Percentiles rank a stretch among this genome's conserved stretches.
Conservation (phyloP, 37 sponge, comb jelly and placozoan species). For the Beroe ovata region DNA sequence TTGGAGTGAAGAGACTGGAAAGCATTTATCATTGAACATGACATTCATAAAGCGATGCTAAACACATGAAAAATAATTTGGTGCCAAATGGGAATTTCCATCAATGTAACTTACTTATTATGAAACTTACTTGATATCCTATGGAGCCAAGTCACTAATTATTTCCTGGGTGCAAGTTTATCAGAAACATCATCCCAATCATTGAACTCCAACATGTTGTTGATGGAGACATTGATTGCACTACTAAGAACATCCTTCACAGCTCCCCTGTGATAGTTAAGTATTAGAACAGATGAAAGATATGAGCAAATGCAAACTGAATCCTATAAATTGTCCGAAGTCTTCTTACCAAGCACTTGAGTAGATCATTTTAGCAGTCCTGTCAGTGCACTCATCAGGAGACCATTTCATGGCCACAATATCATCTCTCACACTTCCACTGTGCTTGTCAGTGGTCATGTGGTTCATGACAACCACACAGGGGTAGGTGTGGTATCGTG, state of each 20-base stretch:
- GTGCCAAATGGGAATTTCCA: too few relatives aligned
- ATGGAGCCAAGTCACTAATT: neutral
- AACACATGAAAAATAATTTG: too few relatives aligned
- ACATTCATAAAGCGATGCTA: too few relatives aligned
- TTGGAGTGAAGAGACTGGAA: too few relatives aligned
- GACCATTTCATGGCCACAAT: neutral
- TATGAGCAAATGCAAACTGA: too few relatives aligned
- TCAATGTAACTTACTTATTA: too few relatives aligned
- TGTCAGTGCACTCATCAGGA: neutral
- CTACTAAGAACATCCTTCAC: neutral
- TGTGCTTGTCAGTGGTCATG: neutral
- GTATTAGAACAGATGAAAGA: too few relatives aligned
- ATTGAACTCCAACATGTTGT: neutral
- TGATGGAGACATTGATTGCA: neutral
- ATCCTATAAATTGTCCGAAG: too few relatives aligned
- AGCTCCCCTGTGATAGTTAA: neutral
- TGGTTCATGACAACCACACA: neutral
- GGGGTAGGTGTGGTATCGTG: neutral
- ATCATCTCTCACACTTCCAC: neutral
- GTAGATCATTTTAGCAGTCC: neutral
- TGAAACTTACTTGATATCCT: neutral
- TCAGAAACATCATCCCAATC: neutral
- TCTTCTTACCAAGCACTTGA: neutral
- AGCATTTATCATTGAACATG: too few relatives aligned
- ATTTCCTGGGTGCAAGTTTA: neutral